Base-by-base conservation (phyloP, 2,113 vertebrate genomes). In the Ramphastos sulfuratus region DNA sequence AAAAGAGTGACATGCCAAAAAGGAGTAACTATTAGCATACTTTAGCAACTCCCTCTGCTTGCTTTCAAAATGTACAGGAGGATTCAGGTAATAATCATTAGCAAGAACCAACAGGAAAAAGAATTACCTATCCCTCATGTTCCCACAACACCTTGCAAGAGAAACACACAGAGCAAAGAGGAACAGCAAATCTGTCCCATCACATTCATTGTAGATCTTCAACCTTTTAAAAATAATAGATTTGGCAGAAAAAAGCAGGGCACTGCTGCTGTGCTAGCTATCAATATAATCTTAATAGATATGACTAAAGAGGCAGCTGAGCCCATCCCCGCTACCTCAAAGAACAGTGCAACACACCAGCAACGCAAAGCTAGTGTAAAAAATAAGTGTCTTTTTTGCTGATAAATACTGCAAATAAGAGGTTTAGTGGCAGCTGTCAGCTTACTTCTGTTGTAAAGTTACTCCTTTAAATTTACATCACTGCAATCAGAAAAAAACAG, bases 241-340 rank as follows among this genome's bases (percentile, higher is more conserved):
- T 90, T 87, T 92, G 95, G 93, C 85, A 85, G 82, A 21, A 78
- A 39, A 61, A 86, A 48, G 44, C 73, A 86, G 85, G 82, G 27
- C 70, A 55, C 92, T 77, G 87, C 77, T 91, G 85, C 7, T 50
- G 20, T 8, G 4, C 28, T 54, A 60, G 59, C 85, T 48, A 67
- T n/a, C 87, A 94, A 91, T 94, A 76, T 42, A 82, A 50, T 86
- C 85, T 37, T 95, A 87, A 96, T 90, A 65, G 91, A 90, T 95
- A 48, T 31, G 4, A 85, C 77, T 79, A 44, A 71, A 52, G 12
- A 1, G 0, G 70, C 96, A 96, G 92, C 96, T 96, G 94, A 96
- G 94, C 71, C 85, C 80, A 85, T 12, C 35, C 39, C 39, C 42
- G 24, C 63, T 16, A 24, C 72, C 76, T 58, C 48, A 35, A 55